Percentiles rank a stretch among this genome's conserved stretches.
Evolutionary conservation across 2,888 invertebrate genomes (phyloP).

Genomic region (Nephrotoma appendiculata): DNA sequence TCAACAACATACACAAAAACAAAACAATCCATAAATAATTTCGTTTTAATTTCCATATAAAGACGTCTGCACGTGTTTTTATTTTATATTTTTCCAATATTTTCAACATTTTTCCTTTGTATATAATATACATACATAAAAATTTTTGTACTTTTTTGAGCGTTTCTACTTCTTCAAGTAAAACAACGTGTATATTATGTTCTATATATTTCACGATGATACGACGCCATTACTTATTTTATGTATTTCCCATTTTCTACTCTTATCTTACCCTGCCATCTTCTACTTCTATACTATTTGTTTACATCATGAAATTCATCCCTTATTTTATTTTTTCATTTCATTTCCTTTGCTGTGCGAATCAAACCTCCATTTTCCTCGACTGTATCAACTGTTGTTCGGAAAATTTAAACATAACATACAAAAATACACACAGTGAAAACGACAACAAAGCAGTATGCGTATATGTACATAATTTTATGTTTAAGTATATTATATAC

Average conservation of each 20-base stretch:
- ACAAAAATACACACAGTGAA: not conserved
- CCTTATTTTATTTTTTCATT: not conserved
- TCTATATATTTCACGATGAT: not conserved
- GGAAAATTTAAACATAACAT: not conserved
- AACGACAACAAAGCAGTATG: not conserved
- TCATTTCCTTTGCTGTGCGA: not conserved
- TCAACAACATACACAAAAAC: not conserved
- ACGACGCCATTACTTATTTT: constrained; percentile 4
- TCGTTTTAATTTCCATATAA: not conserved
- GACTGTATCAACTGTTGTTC: not conserved
- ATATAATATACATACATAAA: not conserved
- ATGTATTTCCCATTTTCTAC: not conserved
- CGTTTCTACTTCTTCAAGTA: not conserved
- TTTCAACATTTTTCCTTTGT: not conserved
- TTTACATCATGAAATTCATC: not conserved
- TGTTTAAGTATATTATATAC: not conserved
- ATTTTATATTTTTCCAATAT: not conserved
- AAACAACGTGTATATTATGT: not conserved
- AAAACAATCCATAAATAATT: not conserved
- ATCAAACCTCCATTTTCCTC: not conserved
- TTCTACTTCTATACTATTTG: not conserved
- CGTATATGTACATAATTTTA: not conserved
- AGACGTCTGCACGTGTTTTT: constrained; percentile 2
- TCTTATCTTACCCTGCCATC: not conserved
- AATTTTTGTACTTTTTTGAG: not conserved